phyloP scores from a whole-genome alignment of 2,113 vertebrate genomes.

The Corythoichthys intestinalis region DNA sequence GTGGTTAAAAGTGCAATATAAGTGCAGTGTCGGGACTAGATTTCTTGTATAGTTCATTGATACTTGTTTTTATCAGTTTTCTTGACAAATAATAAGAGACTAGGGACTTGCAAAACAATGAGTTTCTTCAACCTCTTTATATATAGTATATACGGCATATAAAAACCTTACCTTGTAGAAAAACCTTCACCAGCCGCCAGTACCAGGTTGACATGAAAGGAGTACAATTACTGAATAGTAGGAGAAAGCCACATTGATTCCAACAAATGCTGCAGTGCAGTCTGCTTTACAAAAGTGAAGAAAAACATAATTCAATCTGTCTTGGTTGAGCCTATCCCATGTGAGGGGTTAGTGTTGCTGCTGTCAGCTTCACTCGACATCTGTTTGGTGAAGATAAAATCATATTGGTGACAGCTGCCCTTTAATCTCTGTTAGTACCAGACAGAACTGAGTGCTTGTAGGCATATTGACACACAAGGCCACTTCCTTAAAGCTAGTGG shows the following conservation, averaged over 20 bases:
- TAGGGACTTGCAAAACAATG: no score
- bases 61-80: no score
- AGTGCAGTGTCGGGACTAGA: no score
- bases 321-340: slow-evolving; percentile 60
- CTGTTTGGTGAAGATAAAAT: slow-evolving; percentile 67
- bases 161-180: no score
- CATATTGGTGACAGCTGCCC: slow-evolving; percentile 61
- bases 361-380: slow-evolving; percentile 60
- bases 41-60: no score
- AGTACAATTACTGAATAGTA: background rate
- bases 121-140: no score
- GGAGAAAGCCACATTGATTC: slow-evolving; percentile 50
- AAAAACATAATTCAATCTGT: slow-evolving; percentile 66
- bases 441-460: slow-evolving; percentile 23
- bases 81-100: no score
- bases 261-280: slow-evolving; percentile 44
- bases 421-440: slow-evolving; percentile 57
- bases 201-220: no score
- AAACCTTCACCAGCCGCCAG: no score
- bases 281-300: slow-evolving; percentile 53
- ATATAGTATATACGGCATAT: no score
- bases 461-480: background rate
- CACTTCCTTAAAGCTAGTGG: background rate
- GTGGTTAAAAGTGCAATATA: no score
- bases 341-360: slow-evolving; percentile 51